Percentiles rank a stretch among this genome's conserved stretches.
phyloP scores from a whole-genome alignment of 2,113 vertebrate genomes.

The Cyanoderma ruficeps region DNA sequence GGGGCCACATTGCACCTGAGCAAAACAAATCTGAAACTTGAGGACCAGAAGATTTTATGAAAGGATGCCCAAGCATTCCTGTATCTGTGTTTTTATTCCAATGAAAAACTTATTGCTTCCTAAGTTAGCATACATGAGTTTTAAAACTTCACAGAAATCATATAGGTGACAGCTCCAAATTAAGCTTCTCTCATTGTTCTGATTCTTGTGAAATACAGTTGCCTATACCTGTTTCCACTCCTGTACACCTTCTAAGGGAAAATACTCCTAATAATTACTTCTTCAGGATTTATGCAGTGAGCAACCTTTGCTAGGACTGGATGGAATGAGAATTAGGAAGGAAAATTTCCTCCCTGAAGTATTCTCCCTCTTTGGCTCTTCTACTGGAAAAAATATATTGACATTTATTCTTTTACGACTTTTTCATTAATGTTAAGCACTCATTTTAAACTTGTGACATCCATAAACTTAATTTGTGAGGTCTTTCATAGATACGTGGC shows the following conservation, averaged over 20 bases:
- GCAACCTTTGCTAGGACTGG: neutral
- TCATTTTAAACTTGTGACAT: constrained; percentile 1
- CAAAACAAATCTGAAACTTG: neutral
- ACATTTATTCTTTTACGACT: neutral
- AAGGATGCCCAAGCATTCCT: neutral
- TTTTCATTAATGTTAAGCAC: constrained; percentile 8
- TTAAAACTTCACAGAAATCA: neutral
- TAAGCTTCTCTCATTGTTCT: neutral
- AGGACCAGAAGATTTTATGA: neutral
- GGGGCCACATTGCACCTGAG: neutral
- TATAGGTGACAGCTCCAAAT: neutral
- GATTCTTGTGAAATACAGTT: neutral
- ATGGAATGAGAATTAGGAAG: neutral
- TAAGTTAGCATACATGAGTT: neutral
- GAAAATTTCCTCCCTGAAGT: constrained; percentile 4
- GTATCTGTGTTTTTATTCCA: neutral
- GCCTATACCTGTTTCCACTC: neutral
- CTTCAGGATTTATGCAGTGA: constrained; percentile 8
- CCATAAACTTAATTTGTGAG: constrained; percentile 15
- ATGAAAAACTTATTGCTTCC: neutral
- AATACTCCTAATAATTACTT: neutral
- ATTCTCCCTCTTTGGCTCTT: neutral
- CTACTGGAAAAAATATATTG: neutral
- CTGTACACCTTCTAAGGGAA: neutral
- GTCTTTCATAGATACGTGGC: neutral